Evolutionary conservation across 1,140 invertebrate genomes (phyloP).

Genomic region (Venustaconcha ellipsiformis): DNA sequence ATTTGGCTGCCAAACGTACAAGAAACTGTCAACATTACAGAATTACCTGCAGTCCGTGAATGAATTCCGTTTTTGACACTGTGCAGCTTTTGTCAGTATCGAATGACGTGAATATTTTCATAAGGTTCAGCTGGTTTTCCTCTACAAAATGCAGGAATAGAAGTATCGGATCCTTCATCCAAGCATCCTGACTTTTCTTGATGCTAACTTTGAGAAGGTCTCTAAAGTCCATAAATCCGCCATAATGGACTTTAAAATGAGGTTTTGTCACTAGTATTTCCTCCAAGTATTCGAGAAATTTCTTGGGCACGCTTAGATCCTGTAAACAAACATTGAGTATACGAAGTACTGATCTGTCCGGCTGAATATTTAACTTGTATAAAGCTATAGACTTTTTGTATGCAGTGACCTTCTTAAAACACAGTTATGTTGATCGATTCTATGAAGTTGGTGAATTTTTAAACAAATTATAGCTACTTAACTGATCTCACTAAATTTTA

Average conservation of each 20-base stretch:
- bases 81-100: constrained; percentile 28
- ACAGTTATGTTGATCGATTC: too few species aligned
- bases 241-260: constrained; percentile 21
- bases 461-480: neutral
- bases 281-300: constrained; percentile 14
- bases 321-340: neutral
- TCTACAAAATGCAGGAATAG: constrained; percentile 28
- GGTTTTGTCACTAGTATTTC: constrained; percentile 10
- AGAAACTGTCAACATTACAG: too few species aligned
- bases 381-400: too few species aligned
- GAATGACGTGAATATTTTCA: constrained; percentile 27
- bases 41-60: neutral
- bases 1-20: too few species aligned
- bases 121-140: constrained; percentile 17
- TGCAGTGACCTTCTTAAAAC: too few species aligned
- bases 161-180: constrained; percentile 24
- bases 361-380: too few species aligned
- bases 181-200: constrained; percentile 14
- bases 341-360: too few species aligned
- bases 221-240: constrained; percentile 21
- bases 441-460: neutral
- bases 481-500: neutral
- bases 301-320: constrained; percentile 26
- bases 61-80: constrained; percentile 13
- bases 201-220: constrained; percentile 21